Evolutionary conservation across 2,113 vertebrate genomes (phyloP), one percentile per base, ranked within the genome.

Genomic region (Bubo blakistoni): DNA sequence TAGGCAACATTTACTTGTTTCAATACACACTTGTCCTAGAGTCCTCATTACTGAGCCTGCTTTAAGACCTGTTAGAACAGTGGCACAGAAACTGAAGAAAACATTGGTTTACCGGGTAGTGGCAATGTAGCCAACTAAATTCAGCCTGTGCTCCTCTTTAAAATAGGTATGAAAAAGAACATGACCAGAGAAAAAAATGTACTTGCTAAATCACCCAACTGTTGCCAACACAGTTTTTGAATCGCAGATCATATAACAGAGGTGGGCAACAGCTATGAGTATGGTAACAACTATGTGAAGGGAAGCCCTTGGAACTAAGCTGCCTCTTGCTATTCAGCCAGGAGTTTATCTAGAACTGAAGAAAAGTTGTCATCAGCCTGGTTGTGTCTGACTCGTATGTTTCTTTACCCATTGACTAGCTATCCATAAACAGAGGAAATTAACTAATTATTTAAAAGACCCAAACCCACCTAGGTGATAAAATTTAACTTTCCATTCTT

Each of bases 261-360:
- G 90, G 65, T 30, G 87, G 76, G 70, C 61, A 42, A 38, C 52
- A 62, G 62, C 76, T 42, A 5, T 5, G 57, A 11, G 42, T 34
- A 27, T 11, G 72, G 27, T 9, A 34, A 19, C 12, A 52, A 25
- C 10, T 10, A 10, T 0, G 11, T 7, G 2, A 77, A 63, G 54
- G 26, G 73, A 81, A 63, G 63, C 42, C 73, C 72, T 40, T 58
- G 63, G 62, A n/a, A 9, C 46, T 55, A 25, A 63, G 85, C n/a
- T 2, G 3, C 58, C 24, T 26, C 34, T 2, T 61, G 57, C 76
- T 96, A 0, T 32, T 74, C 71, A 73, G 51, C 32, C 90, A 91
- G 49, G 73, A 55, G 40, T 76, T 91, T 57, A 9, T 25, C 65
- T 36, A 32, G 36, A 66, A 19, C 55, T 12, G 40, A 3, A 25